phyloP scores from a whole-genome alignment of 30 jellyfish, hydroid and myxozoan species.

The Hydractinia echinata region DNA sequence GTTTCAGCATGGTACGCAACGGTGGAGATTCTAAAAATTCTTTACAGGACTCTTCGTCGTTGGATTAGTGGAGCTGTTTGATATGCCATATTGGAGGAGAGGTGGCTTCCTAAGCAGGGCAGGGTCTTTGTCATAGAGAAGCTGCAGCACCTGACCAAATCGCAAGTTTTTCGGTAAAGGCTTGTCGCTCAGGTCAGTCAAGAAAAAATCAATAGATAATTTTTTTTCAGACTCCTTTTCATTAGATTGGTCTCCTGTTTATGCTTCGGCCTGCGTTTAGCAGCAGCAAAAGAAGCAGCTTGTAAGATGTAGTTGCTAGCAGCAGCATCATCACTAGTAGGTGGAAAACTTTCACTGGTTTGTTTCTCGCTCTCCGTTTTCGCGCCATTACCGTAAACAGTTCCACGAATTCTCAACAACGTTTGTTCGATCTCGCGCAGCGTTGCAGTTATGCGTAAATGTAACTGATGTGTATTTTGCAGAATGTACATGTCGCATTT shows the following conservation, averaged over 20 bases:
- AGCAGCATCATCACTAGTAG: background rate
- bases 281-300: conserved; percentile 57
- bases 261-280: conserved; percentile 50
- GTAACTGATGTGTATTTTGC: conserved; percentile 34
- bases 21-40: conserved; percentile 29
- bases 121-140: conserved; percentile 26
- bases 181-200: conserved; percentile 27
- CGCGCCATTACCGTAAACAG: background rate
- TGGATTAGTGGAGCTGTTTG: conserved; percentile 5
- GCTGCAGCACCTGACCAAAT: conserved; percentile 56
- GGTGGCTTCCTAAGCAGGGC: conserved; percentile 15
- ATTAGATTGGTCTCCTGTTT: conserved; percentile 1
- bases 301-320: background rate
- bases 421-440: conserved; percentile 29
- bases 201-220: conserved; percentile 9
- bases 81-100: conserved; percentile 5
- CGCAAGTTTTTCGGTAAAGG: conserved; percentile 50
- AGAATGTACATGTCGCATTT: conserved; percentile 9
- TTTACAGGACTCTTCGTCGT: background rate
- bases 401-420: conserved; percentile 14
- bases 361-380: background rate
- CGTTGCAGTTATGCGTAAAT: conserved; percentile 30
- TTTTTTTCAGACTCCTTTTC: background rate
- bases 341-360: background rate
- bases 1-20: conserved; percentile 57